Percentiles rank a stretch among this genome's conserved stretches.
phyloP scores from a whole-genome alignment of 2,797 vertebrate genomes.

The Sebastes variabilis region DNA sequence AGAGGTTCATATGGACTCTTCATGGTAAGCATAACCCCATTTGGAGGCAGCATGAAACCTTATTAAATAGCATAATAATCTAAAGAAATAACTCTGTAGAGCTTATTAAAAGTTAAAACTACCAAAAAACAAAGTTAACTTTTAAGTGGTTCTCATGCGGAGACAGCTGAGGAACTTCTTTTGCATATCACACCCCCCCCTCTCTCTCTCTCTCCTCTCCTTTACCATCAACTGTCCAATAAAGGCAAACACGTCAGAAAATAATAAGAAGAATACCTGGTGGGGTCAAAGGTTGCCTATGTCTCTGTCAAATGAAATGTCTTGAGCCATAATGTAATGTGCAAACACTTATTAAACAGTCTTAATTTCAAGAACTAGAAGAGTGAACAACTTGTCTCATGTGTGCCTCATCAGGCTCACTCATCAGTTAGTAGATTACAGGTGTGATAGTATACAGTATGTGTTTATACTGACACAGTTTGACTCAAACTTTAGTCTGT shows the following conservation, averaged over 20 bases:
- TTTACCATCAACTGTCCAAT: background rate
- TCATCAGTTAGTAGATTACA: background rate
- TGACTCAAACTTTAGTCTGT: background rate
- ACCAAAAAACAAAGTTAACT: background rate
- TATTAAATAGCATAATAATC: background rate
- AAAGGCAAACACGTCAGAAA: background rate
- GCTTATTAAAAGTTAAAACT: background rate
- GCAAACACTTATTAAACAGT: background rate
- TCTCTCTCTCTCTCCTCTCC: background rate
- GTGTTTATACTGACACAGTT: no score
- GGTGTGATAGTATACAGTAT: background rate
- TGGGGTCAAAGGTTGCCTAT: background rate
- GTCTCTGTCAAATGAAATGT: background rate
- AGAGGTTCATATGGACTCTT: background rate
- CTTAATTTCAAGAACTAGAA: background rate
- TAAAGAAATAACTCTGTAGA: background rate
- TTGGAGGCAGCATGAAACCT: background rate
- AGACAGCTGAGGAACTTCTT: background rate
- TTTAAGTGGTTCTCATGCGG: background rate
- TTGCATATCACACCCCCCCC: background rate
- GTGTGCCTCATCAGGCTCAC: background rate
- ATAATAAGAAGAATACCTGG: background rate
- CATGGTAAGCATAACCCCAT: rapidly evolving
- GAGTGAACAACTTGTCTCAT: background rate
- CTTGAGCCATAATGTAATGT: background rate